Conservation (phyloP, 1,140 invertebrate genomes). For the Drosophila suzukii region DNA sequence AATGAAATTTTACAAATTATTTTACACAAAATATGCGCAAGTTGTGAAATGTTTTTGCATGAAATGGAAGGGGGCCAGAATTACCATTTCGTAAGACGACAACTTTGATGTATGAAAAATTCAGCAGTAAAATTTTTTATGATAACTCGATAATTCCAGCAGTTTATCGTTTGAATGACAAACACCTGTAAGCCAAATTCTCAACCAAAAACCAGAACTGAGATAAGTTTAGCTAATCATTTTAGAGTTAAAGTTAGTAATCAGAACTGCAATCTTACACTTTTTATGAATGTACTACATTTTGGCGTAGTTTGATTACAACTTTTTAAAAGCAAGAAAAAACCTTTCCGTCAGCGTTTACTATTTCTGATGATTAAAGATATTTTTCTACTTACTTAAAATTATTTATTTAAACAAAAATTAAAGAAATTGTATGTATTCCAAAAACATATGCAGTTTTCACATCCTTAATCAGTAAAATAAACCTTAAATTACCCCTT, state of each 20-base stretch:
- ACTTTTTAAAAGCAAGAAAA: background rate
- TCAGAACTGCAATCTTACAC: background rate
- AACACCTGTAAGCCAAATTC: slow-evolving; percentile 5
- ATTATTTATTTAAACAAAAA: no score
- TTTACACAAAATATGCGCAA: slow-evolving; percentile 43
- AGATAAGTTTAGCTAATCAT: background rate
- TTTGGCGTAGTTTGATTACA: background rate
- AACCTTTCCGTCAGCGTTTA: no score
- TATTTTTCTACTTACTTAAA: no score
- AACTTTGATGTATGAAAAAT: background rate
- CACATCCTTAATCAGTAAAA: background rate
- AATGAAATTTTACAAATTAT: slow-evolving; percentile 61
- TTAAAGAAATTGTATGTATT: no score
- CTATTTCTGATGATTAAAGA: no score
- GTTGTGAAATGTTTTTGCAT: slow-evolving; percentile 17
- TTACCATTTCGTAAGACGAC: background rate
- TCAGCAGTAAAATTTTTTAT: background rate
- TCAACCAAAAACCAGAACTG: background rate
- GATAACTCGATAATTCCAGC: slow-evolving; percentile 15
- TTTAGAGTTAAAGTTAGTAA: background rate
- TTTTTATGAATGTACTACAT: background rate
- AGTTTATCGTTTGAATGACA: slow-evolving; percentile 4
- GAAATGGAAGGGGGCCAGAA: background rate
- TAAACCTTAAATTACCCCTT: background rate
- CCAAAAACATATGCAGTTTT: background rate